Conservation (phyloP, 2,113 vertebrate genomes). For the Ceuthmochares aereus region DNA sequence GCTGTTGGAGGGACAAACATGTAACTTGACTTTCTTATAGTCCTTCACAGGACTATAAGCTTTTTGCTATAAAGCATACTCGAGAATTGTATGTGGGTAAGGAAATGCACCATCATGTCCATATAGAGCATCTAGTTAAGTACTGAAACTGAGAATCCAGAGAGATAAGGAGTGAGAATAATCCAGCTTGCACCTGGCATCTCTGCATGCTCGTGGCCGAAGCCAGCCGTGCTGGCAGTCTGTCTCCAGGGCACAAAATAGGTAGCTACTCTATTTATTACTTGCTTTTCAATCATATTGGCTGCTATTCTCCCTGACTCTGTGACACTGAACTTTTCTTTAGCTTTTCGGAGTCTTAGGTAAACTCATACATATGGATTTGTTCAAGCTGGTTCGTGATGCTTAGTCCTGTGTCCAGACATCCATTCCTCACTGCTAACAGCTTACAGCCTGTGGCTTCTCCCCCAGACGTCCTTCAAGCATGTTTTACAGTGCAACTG, state of each 20-base stretch:
- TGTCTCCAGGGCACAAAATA: background rate
- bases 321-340: background rate
- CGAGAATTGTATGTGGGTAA: background rate
- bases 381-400: background rate
- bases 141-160: background rate
- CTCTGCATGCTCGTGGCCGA: background rate
- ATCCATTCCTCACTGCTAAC: background rate
- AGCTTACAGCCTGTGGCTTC: background rate
- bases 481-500: background rate
- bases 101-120: background rate
- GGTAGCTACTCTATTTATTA: conserved; percentile 11
- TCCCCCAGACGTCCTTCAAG: background rate
- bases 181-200: background rate
- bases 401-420: background rate
- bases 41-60: background rate
- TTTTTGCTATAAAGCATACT: background rate
- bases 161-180: background rate
- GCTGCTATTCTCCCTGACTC: background rate
- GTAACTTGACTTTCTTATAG: background rate
- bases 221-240: background rate
- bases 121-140: background rate
- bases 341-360: conserved; percentile 7
- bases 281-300: conserved; percentile 32
- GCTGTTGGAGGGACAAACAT: background rate
- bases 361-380: background rate